Percentiles rank a stretch among this genome's conserved stretches.
phyloP scores from a whole-genome alignment of 2,888 invertebrate species.

The Melanophora roralis region DNA sequence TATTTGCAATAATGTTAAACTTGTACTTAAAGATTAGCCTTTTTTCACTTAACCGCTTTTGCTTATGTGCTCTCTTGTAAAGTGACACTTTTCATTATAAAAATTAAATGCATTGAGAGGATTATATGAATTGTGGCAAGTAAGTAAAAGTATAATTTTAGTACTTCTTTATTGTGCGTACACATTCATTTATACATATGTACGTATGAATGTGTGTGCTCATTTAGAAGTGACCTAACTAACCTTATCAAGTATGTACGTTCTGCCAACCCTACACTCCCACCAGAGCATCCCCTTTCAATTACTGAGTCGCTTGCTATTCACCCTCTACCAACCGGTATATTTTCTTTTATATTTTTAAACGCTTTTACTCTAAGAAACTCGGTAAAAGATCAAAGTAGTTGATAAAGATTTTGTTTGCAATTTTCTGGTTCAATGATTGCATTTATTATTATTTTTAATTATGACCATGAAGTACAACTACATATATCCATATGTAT shows the following conservation, averaged over 20 bases:
- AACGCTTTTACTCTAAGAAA: constrained; percentile 24
- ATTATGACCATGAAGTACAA: constrained; percentile 40
- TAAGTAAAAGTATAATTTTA: constrained; percentile 21
- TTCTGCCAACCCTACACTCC: constrained; percentile 7
- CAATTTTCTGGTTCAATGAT: constrained; percentile 58
- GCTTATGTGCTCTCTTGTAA: constrained; percentile 26
- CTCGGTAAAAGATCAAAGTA: constrained; percentile 46
- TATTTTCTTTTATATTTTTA: neutral
- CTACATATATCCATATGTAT: neutral
- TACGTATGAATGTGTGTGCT: no score
- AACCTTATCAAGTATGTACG: constrained; percentile 10
- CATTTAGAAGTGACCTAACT: constrained; percentile 30
- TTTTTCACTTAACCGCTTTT: constrained; percentile 43
- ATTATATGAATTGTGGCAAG: constrained; percentile 36
- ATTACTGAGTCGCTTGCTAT: neutral
- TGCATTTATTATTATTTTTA: constrained; percentile 51
- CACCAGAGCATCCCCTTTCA: neutral
- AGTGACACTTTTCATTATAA: constrained; percentile 57
- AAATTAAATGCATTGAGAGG: constrained; percentile 54
- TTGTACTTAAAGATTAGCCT: constrained; percentile 55
- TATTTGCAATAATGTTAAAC: constrained; percentile 41
- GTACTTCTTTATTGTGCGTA: constrained; percentile 31
- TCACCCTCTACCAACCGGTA: constrained; percentile 10
- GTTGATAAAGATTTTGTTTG: constrained; percentile 54
- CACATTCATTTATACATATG: neutral